Evolutionary conservation across 2,797 vertebrate species (phyloP), one percentile per base, ranked within the genome.

Genomic region (Anguilla marmorata): DNA sequence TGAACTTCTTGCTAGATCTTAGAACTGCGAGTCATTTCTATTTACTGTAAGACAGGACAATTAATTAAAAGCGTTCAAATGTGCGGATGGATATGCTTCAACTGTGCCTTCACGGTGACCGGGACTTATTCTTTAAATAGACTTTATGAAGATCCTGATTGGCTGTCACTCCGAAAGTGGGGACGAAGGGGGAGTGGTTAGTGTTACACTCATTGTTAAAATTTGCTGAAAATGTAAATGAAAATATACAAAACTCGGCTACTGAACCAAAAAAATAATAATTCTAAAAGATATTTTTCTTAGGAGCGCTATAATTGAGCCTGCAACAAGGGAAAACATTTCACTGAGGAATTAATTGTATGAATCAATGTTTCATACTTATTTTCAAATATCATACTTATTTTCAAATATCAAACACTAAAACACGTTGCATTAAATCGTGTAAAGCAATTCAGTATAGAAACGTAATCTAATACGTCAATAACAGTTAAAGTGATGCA

Each of bases 81-180:
- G 94, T 87, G 96, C 96, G 96, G 95, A 97, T 90, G 93, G 90
- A 96, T 95, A 93, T 14, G 21, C 3, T 6, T 90, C 95, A 96
- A 95, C 95, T 96, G 95, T 95, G 97, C 96, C 95, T 88, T 90
- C 95, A 93, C 94, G 91, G 84, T 89, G 92, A 86, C 96, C 96
- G 97, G 98, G 87, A 92, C 97, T 97, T 94, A 92, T 97, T 98
- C 97, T 98, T 99, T 99, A 99, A 99, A 99, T 98, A 97, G 97
- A 97, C 97, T 95, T 90, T 92, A 88, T 92, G 48, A 91, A 84
- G 90, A 80, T 89, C 48, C 54, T 94, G 94, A 97, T 97, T 97
- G 97, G 96, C 88, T 27, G 85, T 72, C 21, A 24, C 74, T 85
- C 82, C 54, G 30, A 79, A 84, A 16, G 60, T 33, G 48, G 66